Base-by-base conservation (phyloP, 2,888 invertebrate genomes). In the Ennomos quercinarius region DNA sequence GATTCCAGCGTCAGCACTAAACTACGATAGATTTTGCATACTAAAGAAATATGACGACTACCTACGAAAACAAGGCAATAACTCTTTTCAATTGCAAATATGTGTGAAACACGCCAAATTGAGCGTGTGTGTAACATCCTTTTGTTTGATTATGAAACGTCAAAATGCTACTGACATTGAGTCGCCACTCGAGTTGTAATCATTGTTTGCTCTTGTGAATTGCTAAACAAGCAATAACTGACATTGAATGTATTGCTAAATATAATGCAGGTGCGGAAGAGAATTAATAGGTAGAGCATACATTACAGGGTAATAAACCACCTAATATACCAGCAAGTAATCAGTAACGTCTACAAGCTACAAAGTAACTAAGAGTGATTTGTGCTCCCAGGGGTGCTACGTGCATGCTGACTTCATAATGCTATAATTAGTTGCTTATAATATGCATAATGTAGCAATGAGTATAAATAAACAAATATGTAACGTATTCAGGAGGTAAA, bases 401-500 rank as follows among this genome's bases (percentile, higher is more conserved):
- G 76, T 81, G 85, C 89, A 89, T 89, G 89, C 89, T 86, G 77
- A 84, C 74, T 83, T 83, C 80, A 83, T 83, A 81, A 77, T 65
- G 74, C 84, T 86, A 83, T 83, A 84, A 84, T 86, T 84, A 87
- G 81, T 83, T 72, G 71, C 77, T 84, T n/a, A n/a, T n/a, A 77
- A 75, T 76, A 72, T 78, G 73, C 72, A 74, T 73, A 74, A 81
- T 82, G 80, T 81, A 73, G 77, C 73, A 78, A 80, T 74, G 72
- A 77, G 73, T 80, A 83, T 81, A 83, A 84, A 86, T 86, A 84
- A 80, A 78, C 71, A 71, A 72, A 75, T 77, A 80, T 80, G 78
- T 73, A 68, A 77, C 72, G 67, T 79, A 79, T 78, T 76, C 70
- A 66, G 76, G 76, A 77, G 80, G 78, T 83, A 82, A 83, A 84